phyloP scores from a whole-genome alignment of 1,140 invertebrate species.

The Cecropterus lyciades region DNA sequence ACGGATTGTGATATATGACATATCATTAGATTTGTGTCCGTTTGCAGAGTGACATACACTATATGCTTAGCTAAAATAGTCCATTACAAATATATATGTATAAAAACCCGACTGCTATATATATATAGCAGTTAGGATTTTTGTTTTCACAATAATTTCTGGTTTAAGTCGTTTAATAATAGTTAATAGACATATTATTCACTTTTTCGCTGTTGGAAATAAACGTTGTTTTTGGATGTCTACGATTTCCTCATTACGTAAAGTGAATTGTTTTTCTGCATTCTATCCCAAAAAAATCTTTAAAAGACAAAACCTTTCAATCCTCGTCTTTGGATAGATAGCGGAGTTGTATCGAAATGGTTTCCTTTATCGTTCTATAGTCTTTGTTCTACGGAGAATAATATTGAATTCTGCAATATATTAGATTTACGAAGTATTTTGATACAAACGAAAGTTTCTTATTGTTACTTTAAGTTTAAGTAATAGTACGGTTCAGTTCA shows the following conservation, averaged over 20 bases:
- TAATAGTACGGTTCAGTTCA: not conserved
- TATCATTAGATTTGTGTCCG: too few relatives aligned
- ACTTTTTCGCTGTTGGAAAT: too few relatives aligned
- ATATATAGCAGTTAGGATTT: too few relatives aligned
- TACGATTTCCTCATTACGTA: not conserved
- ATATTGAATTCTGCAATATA: not conserved
- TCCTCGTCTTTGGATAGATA: not conserved
- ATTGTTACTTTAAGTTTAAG: not conserved
- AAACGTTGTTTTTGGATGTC: not conserved
- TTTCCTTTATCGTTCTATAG: not conserved
- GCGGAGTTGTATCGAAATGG: not conserved
- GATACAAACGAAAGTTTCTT: not conserved
- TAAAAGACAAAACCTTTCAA: not conserved
- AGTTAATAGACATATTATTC: too few relatives aligned
- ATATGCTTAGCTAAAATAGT: too few relatives aligned
- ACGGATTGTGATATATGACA: too few relatives aligned
- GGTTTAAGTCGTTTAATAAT: too few relatives aligned
- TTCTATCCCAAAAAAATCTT: not conserved
- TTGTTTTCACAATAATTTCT: too few relatives aligned
- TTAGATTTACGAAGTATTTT: not conserved
- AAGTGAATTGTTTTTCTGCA: not conserved
- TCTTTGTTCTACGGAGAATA: not conserved
- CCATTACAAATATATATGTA: too few relatives aligned
- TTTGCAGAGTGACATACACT: too few relatives aligned
- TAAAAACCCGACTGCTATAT: too few relatives aligned